Conservation (phyloP, 2,888 invertebrate genomes). For the Melinaea menophilus region DNA sequence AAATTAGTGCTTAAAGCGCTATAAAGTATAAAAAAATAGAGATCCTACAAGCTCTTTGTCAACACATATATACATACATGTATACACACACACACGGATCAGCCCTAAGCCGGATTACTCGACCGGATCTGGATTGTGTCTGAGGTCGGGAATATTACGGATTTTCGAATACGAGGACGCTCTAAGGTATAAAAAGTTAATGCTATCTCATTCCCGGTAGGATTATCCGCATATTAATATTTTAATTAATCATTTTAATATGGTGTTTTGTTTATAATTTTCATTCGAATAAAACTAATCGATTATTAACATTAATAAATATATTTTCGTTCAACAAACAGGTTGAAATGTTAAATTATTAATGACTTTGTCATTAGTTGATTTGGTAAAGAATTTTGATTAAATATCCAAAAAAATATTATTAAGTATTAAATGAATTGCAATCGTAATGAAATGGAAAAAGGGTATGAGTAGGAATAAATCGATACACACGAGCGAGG, state of each 20-base stretch:
- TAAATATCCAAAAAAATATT: too few species aligned
- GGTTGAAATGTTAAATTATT: too few species aligned
- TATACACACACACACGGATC: slow-evolving; percentile 52
- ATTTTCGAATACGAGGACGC: slow-evolving; percentile 39
- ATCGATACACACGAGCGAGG: slow-evolving; percentile 50
- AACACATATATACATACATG: slow-evolving; percentile 33
- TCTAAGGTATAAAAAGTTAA: slow-evolving; percentile 16
- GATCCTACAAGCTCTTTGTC: slow-evolving; percentile 29
- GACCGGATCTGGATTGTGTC: slow-evolving; percentile 61
- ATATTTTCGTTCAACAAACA: too few species aligned
- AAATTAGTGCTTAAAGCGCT: slow-evolving; percentile 1
- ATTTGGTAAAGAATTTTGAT: too few species aligned
- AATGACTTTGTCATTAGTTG: too few species aligned
- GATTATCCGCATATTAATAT: slow-evolving; percentile 1
- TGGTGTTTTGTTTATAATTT: too few species aligned
- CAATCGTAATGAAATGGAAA: slow-evolving; percentile 21
- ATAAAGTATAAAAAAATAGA: slow-evolving; percentile 14
- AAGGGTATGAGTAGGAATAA: slow-evolving; percentile 34
- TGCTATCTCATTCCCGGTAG: slow-evolving; percentile 1
- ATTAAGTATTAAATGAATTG: background rate
- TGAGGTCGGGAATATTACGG: slow-evolving; percentile 61
- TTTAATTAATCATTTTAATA: too few species aligned
- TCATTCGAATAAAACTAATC: too few species aligned
- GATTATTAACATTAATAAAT: too few species aligned
- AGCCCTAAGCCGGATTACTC: slow-evolving; percentile 72